These are phyloP conservation scores for Darwinula stevensoni DNA, from an alignment of 2,888 invertebrate species.

Conservation along the genomic window DNA sequence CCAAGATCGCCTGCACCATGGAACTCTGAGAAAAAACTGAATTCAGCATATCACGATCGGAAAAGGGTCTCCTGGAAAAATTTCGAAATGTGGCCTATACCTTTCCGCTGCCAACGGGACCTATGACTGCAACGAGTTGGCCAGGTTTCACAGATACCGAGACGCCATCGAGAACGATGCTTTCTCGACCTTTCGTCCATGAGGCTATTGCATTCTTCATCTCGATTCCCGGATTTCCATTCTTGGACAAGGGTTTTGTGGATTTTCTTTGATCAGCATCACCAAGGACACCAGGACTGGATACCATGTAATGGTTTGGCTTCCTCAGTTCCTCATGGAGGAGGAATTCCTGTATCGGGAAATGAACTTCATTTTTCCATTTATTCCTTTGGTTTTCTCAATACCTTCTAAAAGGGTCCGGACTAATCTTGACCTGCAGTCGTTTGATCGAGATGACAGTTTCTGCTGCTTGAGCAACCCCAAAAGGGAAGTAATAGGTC, in stretches of 20 bases:
- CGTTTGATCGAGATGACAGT: conserved; percentile 40
- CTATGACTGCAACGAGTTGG: conserved; percentile 17
- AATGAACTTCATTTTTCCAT: no score
- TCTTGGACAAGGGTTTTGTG: no score
- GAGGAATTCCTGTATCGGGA: conserved; percentile 13
- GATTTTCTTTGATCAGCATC: no score
- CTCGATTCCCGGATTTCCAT: no score
- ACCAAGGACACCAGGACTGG: no score
- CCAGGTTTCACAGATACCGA: conserved; percentile 15
- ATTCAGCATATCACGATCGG: no score
- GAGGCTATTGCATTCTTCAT: no score
- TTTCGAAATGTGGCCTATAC: not conserved
- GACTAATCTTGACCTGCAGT: conserved; percentile 21
- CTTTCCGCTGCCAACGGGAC: conserved; percentile 18
- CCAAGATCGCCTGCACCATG: conserved; percentile 32
- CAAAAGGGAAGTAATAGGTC: conserved; percentile 50
- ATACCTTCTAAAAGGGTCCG: not conserved
- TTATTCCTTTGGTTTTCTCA: no score
- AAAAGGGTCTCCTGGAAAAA: no score
- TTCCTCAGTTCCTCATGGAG: conserved; percentile 19
- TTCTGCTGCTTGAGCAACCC: conserved; percentile 49
- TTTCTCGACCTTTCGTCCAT: no score
- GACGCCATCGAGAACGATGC: conserved; percentile 13
- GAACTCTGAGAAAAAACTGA: conserved; percentile 12
- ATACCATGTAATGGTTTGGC: no score